Evolutionary conservation across 2,113 vertebrate genomes (phyloP).

Genomic region (Edolisoma coerulescens): DNA sequence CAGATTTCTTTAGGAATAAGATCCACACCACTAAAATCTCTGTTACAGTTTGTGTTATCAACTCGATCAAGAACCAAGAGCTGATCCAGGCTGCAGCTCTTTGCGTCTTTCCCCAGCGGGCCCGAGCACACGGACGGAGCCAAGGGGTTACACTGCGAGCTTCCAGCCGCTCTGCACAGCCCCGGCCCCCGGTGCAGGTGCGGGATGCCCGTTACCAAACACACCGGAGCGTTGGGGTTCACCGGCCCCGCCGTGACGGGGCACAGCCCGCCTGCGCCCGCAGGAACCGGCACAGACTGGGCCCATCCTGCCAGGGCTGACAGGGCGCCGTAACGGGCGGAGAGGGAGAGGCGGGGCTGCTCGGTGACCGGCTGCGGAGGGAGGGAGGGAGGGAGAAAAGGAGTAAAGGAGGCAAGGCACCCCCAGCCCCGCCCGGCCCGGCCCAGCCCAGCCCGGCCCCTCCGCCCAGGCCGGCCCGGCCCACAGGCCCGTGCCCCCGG

Average conservation of each 20-base stretch:
- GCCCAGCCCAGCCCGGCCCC: background rate
- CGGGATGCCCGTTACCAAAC: background rate
- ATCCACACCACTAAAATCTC: background rate
- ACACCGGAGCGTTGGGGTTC: background rate
- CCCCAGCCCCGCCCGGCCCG: background rate
- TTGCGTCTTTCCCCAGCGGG: background rate
- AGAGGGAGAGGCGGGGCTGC: background rate
- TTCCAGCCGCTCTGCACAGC: background rate
- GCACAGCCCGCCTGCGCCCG: background rate
- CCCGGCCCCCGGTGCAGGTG: background rate
- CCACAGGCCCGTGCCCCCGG: background rate
- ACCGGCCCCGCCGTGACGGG: background rate
- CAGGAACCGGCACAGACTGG: background rate
- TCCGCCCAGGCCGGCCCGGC: background rate
- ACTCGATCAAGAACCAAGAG: background rate
- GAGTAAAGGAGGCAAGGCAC: background rate
- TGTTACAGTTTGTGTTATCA: rapidly evolving
- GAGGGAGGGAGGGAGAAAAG: background rate
- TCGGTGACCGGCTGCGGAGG: background rate
- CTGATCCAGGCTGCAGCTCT: background rate
- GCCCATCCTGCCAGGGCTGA: background rate
- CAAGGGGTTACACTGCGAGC: background rate
- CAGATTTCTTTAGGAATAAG: background rate
- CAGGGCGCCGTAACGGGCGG: background rate
- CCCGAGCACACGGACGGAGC: background rate